A percentile compares a stretch with the other conserved stretches of the same genome.
These are phyloP conservation scores for Cotesia chilonis DNA, from an alignment of 1,140 invertebrate genomes.

Conservation along the genomic window DNA sequence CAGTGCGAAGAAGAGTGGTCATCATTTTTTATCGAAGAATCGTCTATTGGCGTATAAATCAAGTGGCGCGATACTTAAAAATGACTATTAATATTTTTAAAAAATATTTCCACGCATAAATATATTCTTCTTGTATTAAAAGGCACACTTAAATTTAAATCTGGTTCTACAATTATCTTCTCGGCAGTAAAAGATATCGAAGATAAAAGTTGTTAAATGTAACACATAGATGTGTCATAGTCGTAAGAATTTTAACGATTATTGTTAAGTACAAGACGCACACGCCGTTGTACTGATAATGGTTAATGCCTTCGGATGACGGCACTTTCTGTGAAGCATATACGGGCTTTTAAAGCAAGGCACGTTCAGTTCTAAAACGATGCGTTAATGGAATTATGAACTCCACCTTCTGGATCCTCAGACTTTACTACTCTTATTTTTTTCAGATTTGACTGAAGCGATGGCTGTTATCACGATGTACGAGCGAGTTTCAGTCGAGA, in stretches of 20 bases:
- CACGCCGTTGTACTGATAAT: too few species aligned
- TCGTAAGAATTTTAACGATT: too few species aligned
- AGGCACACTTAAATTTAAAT: too few species aligned
- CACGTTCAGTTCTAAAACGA: neutral
- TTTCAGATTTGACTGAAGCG: neutral
- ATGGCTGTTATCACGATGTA: neutral
- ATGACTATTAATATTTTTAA: too few species aligned
- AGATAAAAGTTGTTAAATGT: too few species aligned
- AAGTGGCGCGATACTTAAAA: neutral
- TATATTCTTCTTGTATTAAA: neutral
- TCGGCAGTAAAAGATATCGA: too few species aligned
- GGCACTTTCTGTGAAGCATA: neutral
- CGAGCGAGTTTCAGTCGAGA: constrained; percentile 2
- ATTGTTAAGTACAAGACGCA: too few species aligned
- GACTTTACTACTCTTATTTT: neutral
- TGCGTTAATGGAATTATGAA: constrained; percentile 39
- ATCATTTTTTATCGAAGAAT: constrained; percentile 35
- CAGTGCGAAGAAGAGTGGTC: constrained; percentile 1
- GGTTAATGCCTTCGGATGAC: too few species aligned
- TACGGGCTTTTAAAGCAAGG: neutral
- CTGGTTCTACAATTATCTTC: too few species aligned
- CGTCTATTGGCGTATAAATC: constrained; percentile 29
- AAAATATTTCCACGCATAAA: too few species aligned
- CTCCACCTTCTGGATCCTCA: constrained; percentile 30
- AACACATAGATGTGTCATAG: too few species aligned